phyloP scores from a whole-genome alignment of 2,888 invertebrate species.

The Morinoia aosen region DNA sequence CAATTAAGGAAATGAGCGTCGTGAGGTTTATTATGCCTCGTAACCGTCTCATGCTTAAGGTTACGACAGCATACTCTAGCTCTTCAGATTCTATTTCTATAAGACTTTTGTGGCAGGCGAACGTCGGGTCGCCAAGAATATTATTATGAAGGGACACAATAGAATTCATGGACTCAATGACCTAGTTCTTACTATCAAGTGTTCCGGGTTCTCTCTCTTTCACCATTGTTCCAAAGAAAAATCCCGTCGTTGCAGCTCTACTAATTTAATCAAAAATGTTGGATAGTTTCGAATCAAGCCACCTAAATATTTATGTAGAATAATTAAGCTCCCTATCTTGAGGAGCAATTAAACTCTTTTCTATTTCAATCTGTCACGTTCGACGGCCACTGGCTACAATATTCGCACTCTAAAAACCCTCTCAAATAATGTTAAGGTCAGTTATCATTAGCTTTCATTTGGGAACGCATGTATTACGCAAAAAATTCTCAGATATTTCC shows the following conservation, averaged over 20 bases:
- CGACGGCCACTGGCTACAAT: no score
- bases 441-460: no score
- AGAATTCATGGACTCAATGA: neutral
- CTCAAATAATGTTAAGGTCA: no score
- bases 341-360: neutral
- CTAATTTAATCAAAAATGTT: neutral
- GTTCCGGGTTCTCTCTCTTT: neutral
- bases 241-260: neutral
- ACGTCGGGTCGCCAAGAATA: neutral
- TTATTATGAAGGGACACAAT: neutral
- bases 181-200: neutral
- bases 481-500: no score
- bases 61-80: neutral
- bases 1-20: constrained; percentile 28
- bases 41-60: neutral
- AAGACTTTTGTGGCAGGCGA: neutral
- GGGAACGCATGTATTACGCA: no score
- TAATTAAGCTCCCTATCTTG: neutral
- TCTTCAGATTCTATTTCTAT: constrained; percentile 8
- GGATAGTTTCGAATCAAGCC: neutral
- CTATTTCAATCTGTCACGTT: no score
- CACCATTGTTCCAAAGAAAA: neutral
- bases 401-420: no score
- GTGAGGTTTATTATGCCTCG: constrained; percentile 28
- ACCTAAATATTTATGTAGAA: neutral